Conservation (phyloP, 2,888 invertebrate genomes). For the Dyspetes luteomarginatus region DNA sequence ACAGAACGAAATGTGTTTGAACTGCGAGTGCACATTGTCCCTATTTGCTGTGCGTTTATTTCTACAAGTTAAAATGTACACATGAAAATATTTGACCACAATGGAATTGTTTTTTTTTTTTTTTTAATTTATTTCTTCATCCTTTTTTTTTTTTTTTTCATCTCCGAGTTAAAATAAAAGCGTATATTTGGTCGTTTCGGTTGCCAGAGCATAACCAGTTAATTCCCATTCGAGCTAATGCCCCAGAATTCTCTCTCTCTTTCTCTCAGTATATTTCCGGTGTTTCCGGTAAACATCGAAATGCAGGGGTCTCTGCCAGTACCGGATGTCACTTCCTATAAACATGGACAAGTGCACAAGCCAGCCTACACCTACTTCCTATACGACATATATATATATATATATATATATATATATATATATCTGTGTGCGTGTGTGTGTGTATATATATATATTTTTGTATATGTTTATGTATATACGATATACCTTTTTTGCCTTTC, state of each 20-base stretch:
- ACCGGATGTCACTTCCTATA: conserved; percentile 69
- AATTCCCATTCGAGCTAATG: conserved; percentile 49
- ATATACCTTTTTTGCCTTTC: not conserved
- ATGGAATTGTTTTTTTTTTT: not conserved
- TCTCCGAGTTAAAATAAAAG: conserved; percentile 12
- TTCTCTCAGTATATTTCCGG: conserved; percentile 54
- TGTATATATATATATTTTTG: not conserved
- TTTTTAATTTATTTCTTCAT: not conserved
- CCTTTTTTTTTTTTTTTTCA: conserved; percentile 8
- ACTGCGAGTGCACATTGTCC: conserved; percentile 34
- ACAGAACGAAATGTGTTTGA: conserved; percentile 30
- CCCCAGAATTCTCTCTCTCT: conserved; percentile 14
- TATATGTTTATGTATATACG: not conserved
- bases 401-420: not conserved
- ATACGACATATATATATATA: not conserved
- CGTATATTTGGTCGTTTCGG: conserved; percentile 42
- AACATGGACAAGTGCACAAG: conserved; percentile 55
- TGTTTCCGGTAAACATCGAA: conserved; percentile 61
- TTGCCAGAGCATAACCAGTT: conserved; percentile 54
- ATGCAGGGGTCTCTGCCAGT: conserved; percentile 3
- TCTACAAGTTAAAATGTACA: conserved; percentile 41
- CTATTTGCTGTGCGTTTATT: conserved; percentile 10
- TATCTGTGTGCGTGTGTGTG: too few species aligned
- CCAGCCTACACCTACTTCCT: conserved; percentile 56
- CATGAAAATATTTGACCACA: conserved; percentile 36